These are phyloP conservation scores for Drosophila mayaguana DNA, from an alignment of 2,888 invertebrate species.

Conservation along the genomic window DNA sequence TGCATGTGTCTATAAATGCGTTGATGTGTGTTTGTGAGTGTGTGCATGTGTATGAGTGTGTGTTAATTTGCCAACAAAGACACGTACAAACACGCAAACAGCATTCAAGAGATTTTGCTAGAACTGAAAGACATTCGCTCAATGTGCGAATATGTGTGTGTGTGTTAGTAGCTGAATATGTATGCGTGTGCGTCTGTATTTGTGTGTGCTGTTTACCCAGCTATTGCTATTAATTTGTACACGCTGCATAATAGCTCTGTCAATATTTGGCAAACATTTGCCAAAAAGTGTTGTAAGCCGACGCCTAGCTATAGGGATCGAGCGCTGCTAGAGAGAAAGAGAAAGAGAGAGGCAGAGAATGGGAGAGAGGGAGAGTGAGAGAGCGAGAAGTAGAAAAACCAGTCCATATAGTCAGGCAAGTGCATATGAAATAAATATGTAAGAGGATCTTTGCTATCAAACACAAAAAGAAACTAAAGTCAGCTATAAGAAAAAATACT, in stretches of 20 bases:
- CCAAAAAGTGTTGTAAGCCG: slow-evolving; percentile 56
- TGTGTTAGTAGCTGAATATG: slow-evolving; percentile 8
- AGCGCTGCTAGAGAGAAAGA: background rate
- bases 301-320: slow-evolving; percentile 14
- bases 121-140: slow-evolving; percentile 56
- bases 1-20: slow-evolving; percentile 11
- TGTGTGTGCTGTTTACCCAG: slow-evolving; percentile 64
- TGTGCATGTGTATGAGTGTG: slow-evolving; percentile 43
- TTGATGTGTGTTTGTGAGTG: background rate
- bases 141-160: slow-evolving; percentile 19
- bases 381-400: too few relatives aligned
- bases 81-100: slow-evolving; percentile 72
- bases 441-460: too few relatives aligned
- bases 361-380: background rate
- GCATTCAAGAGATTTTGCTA: slow-evolving; percentile 68
- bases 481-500: too few relatives aligned
- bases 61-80: slow-evolving; percentile 77
- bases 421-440: background rate
- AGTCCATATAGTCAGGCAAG: background rate
- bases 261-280: slow-evolving; percentile 72
- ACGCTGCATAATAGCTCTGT: slow-evolving; percentile 73
- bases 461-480: too few relatives aligned
- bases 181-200: slow-evolving; percentile 24
- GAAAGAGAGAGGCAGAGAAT: rapidly evolving
- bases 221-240: slow-evolving; percentile 74